phyloP scores from a whole-genome alignment of 2,888 invertebrate genomes.

The Oscheius sp. region DNA sequence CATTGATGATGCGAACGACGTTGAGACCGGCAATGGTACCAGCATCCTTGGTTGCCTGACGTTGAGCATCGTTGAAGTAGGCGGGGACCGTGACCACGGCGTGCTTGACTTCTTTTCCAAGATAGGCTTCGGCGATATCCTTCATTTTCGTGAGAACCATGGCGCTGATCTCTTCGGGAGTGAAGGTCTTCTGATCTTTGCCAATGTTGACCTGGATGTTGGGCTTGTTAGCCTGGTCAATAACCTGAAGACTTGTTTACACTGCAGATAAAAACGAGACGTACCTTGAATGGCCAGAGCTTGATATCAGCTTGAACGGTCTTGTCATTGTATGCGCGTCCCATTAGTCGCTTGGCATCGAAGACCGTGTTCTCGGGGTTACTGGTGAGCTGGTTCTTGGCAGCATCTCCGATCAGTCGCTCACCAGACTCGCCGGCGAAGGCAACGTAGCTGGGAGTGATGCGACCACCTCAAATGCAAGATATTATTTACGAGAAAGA shows the following conservation, averaged over 20 bases:
- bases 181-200: constrained; percentile 83
- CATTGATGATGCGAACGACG: constrained; percentile 84
- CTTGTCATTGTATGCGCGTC: constrained; percentile 90
- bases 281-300: constrained; percentile 90
- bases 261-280: not conserved
- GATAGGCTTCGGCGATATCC: constrained; percentile 76
- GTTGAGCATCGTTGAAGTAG: constrained; percentile 99
- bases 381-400: constrained; percentile 97
- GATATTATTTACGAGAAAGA: constrained; percentile 59
- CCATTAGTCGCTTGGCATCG: constrained; percentile 97
- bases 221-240: constrained; percentile 91
- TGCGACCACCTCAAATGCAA: constrained; percentile 55
- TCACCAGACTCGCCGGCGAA: constrained; percentile 70
- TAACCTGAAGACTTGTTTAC: constrained; percentile 76
- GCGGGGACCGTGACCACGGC: constrained; percentile 95
- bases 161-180: constrained; percentile 73
- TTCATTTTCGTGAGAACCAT: constrained; percentile 66
- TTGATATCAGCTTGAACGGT: constrained; percentile 95
- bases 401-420: constrained; percentile 87
- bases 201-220: constrained; percentile 87
- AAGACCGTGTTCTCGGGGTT: constrained; percentile 99
- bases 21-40: constrained; percentile 87
- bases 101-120: constrained; percentile 84
- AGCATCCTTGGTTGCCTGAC: constrained; percentile 87
- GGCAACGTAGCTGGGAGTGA: constrained; percentile 73